phyloP scores from a whole-genome alignment of 2,888 invertebrate species.

The Agrotis ipsilon region DNA sequence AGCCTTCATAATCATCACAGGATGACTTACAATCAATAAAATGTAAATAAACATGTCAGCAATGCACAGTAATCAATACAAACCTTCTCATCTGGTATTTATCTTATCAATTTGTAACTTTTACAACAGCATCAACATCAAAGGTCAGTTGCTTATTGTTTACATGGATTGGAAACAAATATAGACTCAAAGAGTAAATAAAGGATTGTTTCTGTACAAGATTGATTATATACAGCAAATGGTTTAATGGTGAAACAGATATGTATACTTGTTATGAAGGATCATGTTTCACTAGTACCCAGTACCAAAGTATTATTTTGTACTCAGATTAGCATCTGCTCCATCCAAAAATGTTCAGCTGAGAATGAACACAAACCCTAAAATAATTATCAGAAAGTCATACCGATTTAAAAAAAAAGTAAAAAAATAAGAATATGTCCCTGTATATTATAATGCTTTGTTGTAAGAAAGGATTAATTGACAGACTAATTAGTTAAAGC shows the following conservation, averaged over 20 bases:
- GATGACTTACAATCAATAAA: neutral
- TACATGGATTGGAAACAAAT: conserved; percentile 14
- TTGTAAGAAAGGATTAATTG: conserved; percentile 5
- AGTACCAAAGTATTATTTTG: neutral
- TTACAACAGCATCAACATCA: conserved; percentile 20
- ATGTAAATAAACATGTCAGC: conserved; percentile 15
- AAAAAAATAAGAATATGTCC: neutral
- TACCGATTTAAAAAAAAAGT: too few species aligned
- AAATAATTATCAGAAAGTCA: too few species aligned
- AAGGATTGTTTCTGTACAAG: too few species aligned
- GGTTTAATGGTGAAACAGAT: neutral
- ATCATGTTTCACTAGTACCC: neutral
- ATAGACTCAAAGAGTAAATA: neutral
- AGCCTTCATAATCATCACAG: neutral
- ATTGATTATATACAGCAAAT: neutral
- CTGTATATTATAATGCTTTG: neutral
- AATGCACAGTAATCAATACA: neutral
- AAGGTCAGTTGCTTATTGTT: conserved; percentile 32
- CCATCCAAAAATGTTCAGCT: too few species aligned
- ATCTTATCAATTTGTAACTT: conserved; percentile 9
- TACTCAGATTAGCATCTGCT: too few species aligned
- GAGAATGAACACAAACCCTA: too few species aligned
- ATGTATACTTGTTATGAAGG: neutral
- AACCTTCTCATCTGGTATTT: conserved; percentile 3
- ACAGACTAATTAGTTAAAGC: conserved; percentile 10